Base-by-base conservation (phyloP, 1,140 invertebrate species). In the Rhynchophorus ferrugineus region DNA sequence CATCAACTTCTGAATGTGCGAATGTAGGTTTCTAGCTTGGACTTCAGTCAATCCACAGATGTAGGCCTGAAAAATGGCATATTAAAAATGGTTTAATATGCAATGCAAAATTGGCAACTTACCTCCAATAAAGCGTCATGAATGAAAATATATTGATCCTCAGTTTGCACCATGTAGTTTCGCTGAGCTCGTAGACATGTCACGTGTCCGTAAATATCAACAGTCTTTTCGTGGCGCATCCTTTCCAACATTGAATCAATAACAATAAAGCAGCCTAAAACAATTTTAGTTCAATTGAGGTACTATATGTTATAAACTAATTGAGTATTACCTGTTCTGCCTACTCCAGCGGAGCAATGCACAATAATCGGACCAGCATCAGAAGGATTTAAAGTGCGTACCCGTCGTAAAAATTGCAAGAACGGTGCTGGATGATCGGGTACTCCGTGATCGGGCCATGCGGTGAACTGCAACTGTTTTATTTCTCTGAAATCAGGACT, bases 131-230 rank as follows among this genome's bases (percentile, higher is more conserved):
- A 78, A 5, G 94, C 85, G 68, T 99, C 96, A 69, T 99, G 95
- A 57, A 99, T 98, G 73, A 99, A 99, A 48, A 99, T 94, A 70
- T 99, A 99, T 71, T 99, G 97, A 70, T 99, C 96, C 71, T 99
- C 96, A 0, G 96, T 99, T 73, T 99, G 91, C 22, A 89, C 83
- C 92, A 96, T 97, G 68, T 96, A 97, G 68, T 95, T 95, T 44
- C 97, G 80, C 70, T 99, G 97, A 8, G 95, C 91, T 49, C 97
- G 79, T 16, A 99, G 75, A 66, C 92, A 95, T 2, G 95, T 99
- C 3, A 99, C 95, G 74, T 98, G 95, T 3, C 95, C 96, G 67
- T 98, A 99, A 50, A 99, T 97, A 69, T 99, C 96, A 5, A 99
- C 89, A 45, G 91, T 95, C 67, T 94, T 95, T 66, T 99, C 95